These are phyloP conservation scores for Malurus cyaneus DNA, from an alignment of 2,113 vertebrate species.

Conservation along the genomic window DNA sequence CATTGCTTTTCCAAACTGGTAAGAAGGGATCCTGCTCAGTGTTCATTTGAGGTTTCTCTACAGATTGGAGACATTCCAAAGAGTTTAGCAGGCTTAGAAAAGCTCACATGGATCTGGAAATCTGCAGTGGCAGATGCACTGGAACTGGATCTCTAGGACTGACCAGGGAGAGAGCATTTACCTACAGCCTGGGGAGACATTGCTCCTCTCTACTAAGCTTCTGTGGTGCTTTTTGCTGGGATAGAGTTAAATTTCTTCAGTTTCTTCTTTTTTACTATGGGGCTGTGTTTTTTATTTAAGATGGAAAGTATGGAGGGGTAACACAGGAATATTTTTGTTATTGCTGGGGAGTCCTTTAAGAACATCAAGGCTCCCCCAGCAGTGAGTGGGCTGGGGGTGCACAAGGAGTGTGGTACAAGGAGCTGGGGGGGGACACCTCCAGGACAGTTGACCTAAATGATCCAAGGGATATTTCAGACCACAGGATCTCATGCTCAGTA, in stretches of 20 bases:
- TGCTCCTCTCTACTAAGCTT: neutral
- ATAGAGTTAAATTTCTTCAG: neutral
- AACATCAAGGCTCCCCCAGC: neutral
- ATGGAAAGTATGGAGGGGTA: neutral
- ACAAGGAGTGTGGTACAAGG: neutral
- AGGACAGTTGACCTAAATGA: neutral
- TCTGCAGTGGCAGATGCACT: neutral
- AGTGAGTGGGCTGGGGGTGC: accelerated
- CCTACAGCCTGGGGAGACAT: neutral
- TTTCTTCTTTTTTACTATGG: neutral
- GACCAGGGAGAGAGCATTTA: neutral
- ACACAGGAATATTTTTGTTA: neutral
- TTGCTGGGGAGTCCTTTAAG: neutral
- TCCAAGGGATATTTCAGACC: neutral
- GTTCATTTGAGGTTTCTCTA: neutral
- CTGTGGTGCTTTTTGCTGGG: neutral
- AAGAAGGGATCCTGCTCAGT: neutral
- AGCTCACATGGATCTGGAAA: neutral
- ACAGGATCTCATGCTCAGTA: accelerated
- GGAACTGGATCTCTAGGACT: neutral
- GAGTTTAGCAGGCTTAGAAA: neutral
- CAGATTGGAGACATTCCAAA: neutral
- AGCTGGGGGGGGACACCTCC: neutral
- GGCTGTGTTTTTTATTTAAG: neutral
- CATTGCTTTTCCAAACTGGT: neutral